These are phyloP conservation scores for Dreissena polymorpha DNA, from an alignment of 1,140 invertebrate species.

Conservation along the genomic window DNA sequence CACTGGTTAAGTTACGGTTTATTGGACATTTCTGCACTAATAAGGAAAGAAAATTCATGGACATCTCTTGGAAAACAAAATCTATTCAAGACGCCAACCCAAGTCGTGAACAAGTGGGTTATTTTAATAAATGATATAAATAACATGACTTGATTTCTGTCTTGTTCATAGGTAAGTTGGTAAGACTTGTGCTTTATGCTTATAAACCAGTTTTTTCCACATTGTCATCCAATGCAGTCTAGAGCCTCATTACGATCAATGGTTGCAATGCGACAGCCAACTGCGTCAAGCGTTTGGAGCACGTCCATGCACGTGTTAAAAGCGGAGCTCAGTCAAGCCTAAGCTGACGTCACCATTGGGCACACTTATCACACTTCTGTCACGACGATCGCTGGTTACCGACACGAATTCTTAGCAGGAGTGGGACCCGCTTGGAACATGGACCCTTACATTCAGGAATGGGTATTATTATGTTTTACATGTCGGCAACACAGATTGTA, in stretches of 20 bases:
- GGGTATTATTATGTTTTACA: not conserved
- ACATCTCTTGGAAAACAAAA: too few species aligned
- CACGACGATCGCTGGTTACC: not conserved
- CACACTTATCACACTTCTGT: not conserved
- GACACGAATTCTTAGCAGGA: not conserved
- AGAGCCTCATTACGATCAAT: not conserved
- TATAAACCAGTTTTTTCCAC: not conserved
- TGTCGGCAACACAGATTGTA: not conserved
- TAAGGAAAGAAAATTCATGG: too few species aligned
- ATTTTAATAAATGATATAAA: not conserved
- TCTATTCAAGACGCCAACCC: too few species aligned
- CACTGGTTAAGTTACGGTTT: not conserved
- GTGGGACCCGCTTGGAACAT: slow-evolving; percentile 14
- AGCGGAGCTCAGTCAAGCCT: not conserved
- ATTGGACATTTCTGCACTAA: not conserved
- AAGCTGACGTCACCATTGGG: slow-evolving; percentile 19
- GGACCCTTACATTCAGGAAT: not conserved
- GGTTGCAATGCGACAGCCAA: slow-evolving; percentile 4
- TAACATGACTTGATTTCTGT: too few species aligned
- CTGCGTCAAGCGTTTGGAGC: not conserved
- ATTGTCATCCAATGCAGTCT: not conserved
- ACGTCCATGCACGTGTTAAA: slow-evolving; percentile 12
- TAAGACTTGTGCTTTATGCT: not conserved
- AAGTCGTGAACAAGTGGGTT: too few species aligned
- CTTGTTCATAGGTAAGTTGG: too few species aligned